Conservation (phyloP, 2,888 invertebrate species). For the Eupithecia abbreviata region DNA sequence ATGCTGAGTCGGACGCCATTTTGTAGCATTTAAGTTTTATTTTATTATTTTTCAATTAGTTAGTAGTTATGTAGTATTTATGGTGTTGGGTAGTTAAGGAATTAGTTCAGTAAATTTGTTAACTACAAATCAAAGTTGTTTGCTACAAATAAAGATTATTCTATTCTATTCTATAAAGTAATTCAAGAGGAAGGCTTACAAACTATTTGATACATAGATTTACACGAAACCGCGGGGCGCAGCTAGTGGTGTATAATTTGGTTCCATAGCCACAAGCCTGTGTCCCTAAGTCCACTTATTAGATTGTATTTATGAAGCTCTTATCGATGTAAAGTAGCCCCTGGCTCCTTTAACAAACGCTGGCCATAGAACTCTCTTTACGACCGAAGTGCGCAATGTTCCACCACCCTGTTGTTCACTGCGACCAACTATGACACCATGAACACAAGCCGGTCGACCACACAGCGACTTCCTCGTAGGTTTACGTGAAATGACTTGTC, state of each 20-base stretch:
- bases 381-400: neutral
- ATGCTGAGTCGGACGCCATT: no score
- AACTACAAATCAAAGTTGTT: no score
- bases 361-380: neutral
- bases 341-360: neutral
- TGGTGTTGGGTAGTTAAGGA: no score
- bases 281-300: constrained; percentile 54
- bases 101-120: no score
- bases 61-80: no score
- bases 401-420: constrained; percentile 18
- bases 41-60: no score
- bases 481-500: neutral
- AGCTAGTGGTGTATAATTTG: neutral
- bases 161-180: no score
- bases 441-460: constrained; percentile 14
- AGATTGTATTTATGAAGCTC: constrained; percentile 30
- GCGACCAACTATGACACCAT: constrained; percentile 17
- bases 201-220: no score
- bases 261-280: constrained; percentile 45
- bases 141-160: no score
- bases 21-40: no score
- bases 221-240: no score
- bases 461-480: constrained; percentile 15
- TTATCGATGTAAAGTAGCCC: constrained; percentile 14
- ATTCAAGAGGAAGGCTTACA: no score